These are phyloP conservation scores for Spermophilus dauricus DNA, from an alignment of 2,113 vertebrate species.

Conservation along the genomic window DNA sequence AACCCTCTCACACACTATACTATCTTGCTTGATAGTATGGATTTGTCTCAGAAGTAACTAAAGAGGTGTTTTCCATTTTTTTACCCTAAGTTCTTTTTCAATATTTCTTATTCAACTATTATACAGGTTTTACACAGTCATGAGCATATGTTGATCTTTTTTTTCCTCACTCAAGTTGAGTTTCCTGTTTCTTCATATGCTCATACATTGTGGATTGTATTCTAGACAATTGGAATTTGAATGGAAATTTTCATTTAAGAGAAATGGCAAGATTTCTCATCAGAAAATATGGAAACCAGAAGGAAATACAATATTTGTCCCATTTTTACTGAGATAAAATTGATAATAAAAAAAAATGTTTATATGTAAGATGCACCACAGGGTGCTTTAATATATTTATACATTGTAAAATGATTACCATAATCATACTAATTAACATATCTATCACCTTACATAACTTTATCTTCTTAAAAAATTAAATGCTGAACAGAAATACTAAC, in stretches of 20 bases:
- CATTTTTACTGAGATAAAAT: background rate
- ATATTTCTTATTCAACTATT: background rate
- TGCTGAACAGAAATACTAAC: background rate
- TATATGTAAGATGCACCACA: background rate
- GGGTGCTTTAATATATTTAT: background rate
- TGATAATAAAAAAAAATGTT: background rate
- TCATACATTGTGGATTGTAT: background rate
- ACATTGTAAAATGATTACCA: background rate
- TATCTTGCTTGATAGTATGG: background rate
- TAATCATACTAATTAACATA: background rate
- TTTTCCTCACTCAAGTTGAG: background rate
- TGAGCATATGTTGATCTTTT: background rate
- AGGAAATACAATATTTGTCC: background rate
- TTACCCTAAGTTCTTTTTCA: background rate
- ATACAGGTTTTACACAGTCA: background rate
- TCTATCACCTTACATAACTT: background rate
- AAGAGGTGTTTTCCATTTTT: background rate
- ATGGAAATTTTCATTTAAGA: background rate
- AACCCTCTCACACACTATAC: background rate
- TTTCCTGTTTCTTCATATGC: background rate
- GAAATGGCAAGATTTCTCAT: background rate
- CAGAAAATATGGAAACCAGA: background rate
- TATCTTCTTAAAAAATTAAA: background rate
- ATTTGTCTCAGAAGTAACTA: background rate
- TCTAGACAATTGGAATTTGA: background rate